Percentiles rank a stretch among this genome's conserved stretches.
Evolutionary conservation across 2,888 invertebrate genomes (phyloP).

Genomic region (Scelioninae gen. 1): DNA sequence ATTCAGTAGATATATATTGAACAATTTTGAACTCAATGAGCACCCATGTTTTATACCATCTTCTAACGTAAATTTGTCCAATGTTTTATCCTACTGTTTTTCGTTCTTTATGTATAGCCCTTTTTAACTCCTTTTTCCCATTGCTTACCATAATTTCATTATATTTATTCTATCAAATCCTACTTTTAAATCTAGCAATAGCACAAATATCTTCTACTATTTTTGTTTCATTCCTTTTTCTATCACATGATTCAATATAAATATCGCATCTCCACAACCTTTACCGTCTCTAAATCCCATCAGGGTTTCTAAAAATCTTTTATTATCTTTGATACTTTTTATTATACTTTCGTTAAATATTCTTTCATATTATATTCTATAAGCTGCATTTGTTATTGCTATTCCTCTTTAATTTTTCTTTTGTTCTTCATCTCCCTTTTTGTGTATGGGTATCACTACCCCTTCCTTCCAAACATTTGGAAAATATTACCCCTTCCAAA

Average conservation of each 20-base stretch:
- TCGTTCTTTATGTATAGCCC: neutral
- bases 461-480: constrained; percentile 12
- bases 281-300: constrained; percentile 2
- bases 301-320: neutral
- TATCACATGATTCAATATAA: neutral
- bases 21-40: neutral
- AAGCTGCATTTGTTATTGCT: neutral
- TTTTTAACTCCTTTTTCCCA: no score
- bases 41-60: constrained; percentile 8
- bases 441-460: neutral
- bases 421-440: neutral
- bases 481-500: neutral
- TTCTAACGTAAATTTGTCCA: neutral
- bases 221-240: neutral
- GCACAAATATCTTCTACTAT: neutral
- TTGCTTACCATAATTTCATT: neutral
- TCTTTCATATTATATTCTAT: neutral
- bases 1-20: neutral
- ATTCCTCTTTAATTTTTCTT: neutral
- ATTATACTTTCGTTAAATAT: constrained; percentile 4
- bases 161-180: neutral
- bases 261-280: neutral
- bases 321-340: neutral
- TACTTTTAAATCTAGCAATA: constrained; percentile 3
- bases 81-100: neutral